Conservation (phyloP, 2,113 vertebrate genomes). For the Gymnogyps californianus region DNA sequence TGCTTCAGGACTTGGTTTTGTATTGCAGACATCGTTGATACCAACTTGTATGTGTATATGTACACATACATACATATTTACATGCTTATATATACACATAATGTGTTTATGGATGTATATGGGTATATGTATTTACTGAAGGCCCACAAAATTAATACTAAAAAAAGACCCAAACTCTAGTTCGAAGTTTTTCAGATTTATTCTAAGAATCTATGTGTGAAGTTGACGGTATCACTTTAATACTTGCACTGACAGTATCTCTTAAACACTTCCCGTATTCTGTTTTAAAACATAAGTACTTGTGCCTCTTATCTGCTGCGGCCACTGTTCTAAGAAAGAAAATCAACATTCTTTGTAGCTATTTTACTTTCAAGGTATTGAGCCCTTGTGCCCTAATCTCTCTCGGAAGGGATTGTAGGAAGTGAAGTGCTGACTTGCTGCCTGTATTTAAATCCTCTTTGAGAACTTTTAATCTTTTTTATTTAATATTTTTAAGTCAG, state of each 20-base stretch:
- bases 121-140: background rate
- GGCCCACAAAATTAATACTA: background rate
- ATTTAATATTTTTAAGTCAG: slow-evolving; percentile 22
- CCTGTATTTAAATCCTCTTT: slow-evolving; percentile 58
- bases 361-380: slow-evolving; percentile 42
- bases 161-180: background rate
- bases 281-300: slow-evolving; percentile 42
- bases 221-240: background rate
- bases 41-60: background rate
- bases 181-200: background rate
- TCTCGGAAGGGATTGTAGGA: slow-evolving; percentile 30
- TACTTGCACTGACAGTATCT: background rate
- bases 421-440: slow-evolving; percentile 56
- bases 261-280: background rate
- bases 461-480: slow-evolving; percentile 55
- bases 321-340: slow-evolving; percentile 29
- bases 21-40: background rate
- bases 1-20: background rate
- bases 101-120: background rate
- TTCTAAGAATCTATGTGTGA: background rate
- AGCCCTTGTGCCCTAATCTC: slow-evolving; percentile 47
- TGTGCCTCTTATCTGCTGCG: slow-evolving; percentile 1
- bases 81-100: background rate
- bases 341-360: slow-evolving; percentile 50
- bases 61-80: background rate